A percentile compares a stretch with the other conserved stretches of the same genome.
These are phyloP conservation scores for Serranus cabrilla DNA, from an alignment of 2,797 vertebrate species.

Conservation along the genomic window DNA sequence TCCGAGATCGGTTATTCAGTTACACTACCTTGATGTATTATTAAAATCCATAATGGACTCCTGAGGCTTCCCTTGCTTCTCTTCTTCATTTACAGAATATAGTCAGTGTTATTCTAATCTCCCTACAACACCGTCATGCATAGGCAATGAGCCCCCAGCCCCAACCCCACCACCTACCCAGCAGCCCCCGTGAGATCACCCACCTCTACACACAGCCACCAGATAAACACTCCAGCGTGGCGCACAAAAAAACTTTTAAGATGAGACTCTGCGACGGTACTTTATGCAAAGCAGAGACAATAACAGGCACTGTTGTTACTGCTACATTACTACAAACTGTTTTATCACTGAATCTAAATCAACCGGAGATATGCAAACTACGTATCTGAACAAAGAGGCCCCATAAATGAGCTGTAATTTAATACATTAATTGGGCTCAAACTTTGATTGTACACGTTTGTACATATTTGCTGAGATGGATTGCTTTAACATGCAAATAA, in stretches of 20 bases:
- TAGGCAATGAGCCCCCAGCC: constrained; percentile 92
- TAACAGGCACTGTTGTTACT: constrained; percentile 21
- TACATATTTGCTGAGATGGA: constrained; percentile 1
- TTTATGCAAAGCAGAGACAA: constrained; percentile 64
- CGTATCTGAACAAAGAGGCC: constrained; percentile 34
- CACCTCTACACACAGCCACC: constrained; percentile 84
- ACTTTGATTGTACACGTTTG: constrained; percentile 18
- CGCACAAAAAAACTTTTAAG: constrained; percentile 86
- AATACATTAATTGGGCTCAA: constrained; percentile 4
- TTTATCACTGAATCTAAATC: constrained; percentile 47
- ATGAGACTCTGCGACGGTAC: constrained; percentile 74
- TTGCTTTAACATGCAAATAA: constrained; percentile 13
- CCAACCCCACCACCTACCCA: constrained; percentile 84
- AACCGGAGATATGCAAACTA: constrained; percentile 33
- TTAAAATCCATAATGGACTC: constrained; percentile 99
- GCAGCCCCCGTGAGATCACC: constrained; percentile 86
- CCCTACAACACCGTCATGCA: constrained; percentile 96
- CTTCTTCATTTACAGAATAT: constrained; percentile 99
- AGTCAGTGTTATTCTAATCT: constrained; percentile 99
- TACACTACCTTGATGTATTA: constrained; percentile 99
- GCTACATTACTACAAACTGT: constrained; percentile 26
- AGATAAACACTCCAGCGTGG: constrained; percentile 94
- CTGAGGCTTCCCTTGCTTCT: constrained; percentile 96
- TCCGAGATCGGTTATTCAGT: constrained; percentile 99
- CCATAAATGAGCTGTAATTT: constrained; percentile 21